Conservation (phyloP, 2,113 vertebrate species). For the Ellobius talpinus region DNA sequence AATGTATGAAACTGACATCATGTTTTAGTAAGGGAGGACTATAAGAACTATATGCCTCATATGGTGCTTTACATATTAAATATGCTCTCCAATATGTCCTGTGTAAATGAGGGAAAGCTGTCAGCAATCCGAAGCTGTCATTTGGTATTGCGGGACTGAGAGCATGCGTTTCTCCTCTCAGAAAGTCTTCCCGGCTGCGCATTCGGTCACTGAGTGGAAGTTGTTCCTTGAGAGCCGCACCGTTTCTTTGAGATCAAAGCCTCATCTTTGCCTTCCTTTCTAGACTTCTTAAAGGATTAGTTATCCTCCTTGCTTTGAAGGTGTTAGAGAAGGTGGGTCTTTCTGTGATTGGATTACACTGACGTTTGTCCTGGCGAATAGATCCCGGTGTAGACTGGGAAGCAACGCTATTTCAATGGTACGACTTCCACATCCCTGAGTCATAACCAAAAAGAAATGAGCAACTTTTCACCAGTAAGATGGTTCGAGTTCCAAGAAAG, state of each 20-base stretch:
- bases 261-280: conserved; percentile 9
- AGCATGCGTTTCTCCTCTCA: background rate
- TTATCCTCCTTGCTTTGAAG: conserved; percentile 37
- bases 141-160: background rate
- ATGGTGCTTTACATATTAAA: background rate
- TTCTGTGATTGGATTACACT: background rate
- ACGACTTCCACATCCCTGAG: conserved; percentile 34
- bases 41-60: background rate
- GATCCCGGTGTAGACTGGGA: conserved; percentile 10
- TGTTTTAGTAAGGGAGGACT: background rate
- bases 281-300: background rate
- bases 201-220: background rate
- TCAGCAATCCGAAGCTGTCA: background rate
- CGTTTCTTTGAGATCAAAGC: conserved; percentile 44
- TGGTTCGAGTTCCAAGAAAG: conserved; percentile 54
- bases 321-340: conserved; percentile 18
- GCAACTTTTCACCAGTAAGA: conserved; percentile 20
- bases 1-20: background rate
- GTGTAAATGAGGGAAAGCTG: background rate
- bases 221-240: background rate
- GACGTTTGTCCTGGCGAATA: conserved; percentile 40
- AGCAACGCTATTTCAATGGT: background rate
- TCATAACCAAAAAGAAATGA: conserved; percentile 40
- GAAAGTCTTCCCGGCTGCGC: background rate
- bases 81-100: background rate